These are phyloP conservation scores for Epistrophe grossulariae DNA, from an alignment of 2,888 invertebrate genomes.

Conservation along the genomic window DNA sequence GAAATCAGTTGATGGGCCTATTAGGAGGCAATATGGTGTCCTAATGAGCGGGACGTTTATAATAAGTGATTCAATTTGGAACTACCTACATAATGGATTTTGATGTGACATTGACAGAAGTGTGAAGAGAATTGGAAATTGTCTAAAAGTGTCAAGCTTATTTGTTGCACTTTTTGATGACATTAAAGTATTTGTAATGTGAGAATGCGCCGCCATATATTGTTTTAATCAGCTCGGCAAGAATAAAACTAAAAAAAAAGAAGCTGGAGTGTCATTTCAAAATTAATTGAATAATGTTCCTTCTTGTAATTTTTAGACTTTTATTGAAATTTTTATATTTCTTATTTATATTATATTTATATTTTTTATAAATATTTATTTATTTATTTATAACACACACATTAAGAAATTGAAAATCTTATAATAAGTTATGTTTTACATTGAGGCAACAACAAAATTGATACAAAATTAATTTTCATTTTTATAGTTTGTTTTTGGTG, in stretches of 20 bases:
- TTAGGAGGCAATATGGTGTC: constrained; percentile 52
- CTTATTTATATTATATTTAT: too few species aligned
- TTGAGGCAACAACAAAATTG: too few species aligned
- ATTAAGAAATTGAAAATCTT: too few species aligned
- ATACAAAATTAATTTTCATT: too few species aligned
- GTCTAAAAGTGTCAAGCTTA: constrained; percentile 45
- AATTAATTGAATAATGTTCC: too few species aligned
- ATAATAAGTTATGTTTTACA: too few species aligned
- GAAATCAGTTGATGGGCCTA: constrained; percentile 70
- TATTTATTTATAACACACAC: too few species aligned
- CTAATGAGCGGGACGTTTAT: constrained; percentile 56
- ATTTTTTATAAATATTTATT: too few species aligned
- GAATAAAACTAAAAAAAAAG: background rate
- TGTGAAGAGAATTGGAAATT: constrained; percentile 53
- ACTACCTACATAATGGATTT: constrained; percentile 40
- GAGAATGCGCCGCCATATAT: background rate
- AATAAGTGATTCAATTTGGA: constrained; percentile 56
- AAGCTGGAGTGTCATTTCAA: too few species aligned
- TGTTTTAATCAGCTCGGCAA: background rate
- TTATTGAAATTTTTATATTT: too few species aligned
- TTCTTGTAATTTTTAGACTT: too few species aligned
- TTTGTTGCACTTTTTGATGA: constrained; percentile 25
- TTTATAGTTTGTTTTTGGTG: too few species aligned
- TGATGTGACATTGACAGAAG: constrained; percentile 57
- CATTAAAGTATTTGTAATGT: constrained; percentile 2